These are phyloP conservation scores for Esperia sulphurella DNA, from an alignment of 2,888 invertebrate species.

Conservation along the genomic window DNA sequence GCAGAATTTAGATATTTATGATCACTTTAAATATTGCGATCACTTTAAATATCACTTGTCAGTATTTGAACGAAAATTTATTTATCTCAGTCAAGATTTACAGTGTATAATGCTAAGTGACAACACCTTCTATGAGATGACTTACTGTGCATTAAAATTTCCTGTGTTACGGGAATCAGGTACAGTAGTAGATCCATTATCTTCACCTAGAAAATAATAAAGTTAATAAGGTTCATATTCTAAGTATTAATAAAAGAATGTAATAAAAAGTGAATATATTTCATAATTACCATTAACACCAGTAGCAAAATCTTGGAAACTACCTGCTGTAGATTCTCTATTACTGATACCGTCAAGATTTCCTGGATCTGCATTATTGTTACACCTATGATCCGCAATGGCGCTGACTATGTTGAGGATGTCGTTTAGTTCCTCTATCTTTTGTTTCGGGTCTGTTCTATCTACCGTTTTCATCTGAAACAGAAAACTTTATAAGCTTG, in stretches of 20 bases:
- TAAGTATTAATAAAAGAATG: neutral
- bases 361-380: constrained; percentile 12
- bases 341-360: constrained; percentile 16
- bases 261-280: neutral
- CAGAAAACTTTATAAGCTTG: neutral
- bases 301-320: constrained; percentile 50
- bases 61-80: no score
- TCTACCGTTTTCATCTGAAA: constrained; percentile 32
- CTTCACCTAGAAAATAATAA: constrained; percentile 26
- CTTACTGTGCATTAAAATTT: constrained; percentile 44
- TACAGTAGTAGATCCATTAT: constrained; percentile 33
- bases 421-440: constrained; percentile 47
- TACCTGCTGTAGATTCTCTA: constrained; percentile 32
- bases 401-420: constrained; percentile 40
- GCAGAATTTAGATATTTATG: no score
- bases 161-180: constrained; percentile 62
- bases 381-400: constrained; percentile 8
- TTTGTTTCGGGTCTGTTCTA: constrained; percentile 30
- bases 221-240: constrained; percentile 5
- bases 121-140: constrained; percentile 7
- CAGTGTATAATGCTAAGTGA: neutral
- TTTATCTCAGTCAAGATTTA: no score
- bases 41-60: no score
- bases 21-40: no score
- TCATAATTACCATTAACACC: constrained; percentile 42